phyloP scores from a whole-genome alignment of 2,888 invertebrate species.

The Drosophila affinis region DNA sequence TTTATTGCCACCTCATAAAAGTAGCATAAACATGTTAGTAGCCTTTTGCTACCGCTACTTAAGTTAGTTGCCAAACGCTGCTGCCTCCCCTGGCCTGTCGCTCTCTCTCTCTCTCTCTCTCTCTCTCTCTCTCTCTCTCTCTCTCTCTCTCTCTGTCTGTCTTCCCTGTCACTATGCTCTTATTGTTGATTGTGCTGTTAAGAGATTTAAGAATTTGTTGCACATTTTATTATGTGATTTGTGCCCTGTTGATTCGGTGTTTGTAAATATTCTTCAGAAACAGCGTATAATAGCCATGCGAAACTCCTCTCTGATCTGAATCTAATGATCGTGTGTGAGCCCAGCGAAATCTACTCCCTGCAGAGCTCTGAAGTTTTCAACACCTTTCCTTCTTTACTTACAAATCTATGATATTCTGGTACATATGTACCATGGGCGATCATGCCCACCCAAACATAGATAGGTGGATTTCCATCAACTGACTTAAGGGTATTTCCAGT shows the following conservation, averaged over 20 bases:
- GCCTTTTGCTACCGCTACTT: constrained; percentile 78
- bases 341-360: background rate
- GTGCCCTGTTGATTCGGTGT: background rate
- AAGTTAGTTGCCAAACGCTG: constrained; percentile 62
- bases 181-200: background rate
- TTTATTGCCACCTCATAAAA: constrained; percentile 77
- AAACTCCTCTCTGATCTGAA: background rate
- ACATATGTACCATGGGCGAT: no score
- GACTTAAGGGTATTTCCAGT: background rate
- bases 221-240: constrained; percentile 59
- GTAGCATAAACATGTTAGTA: constrained; percentile 79
- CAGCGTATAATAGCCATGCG: background rate
- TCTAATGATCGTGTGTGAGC: background rate
- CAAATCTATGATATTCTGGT: no score
- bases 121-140: no score
- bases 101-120: background rate
- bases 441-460: no score
- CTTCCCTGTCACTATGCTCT: constrained; percentile 2
- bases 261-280: background rate
- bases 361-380: background rate
- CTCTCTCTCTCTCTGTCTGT: background rate
- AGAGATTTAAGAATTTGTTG: constrained; percentile 66
- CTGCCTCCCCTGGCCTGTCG: constrained; percentile 13
- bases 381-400: background rate
- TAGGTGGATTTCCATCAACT: no score